Percentiles rank a stretch among this genome's conserved stretches.
Conservation (phyloP, 2,113 vertebrate genomes). For the Lucifuga dentata region DNA sequence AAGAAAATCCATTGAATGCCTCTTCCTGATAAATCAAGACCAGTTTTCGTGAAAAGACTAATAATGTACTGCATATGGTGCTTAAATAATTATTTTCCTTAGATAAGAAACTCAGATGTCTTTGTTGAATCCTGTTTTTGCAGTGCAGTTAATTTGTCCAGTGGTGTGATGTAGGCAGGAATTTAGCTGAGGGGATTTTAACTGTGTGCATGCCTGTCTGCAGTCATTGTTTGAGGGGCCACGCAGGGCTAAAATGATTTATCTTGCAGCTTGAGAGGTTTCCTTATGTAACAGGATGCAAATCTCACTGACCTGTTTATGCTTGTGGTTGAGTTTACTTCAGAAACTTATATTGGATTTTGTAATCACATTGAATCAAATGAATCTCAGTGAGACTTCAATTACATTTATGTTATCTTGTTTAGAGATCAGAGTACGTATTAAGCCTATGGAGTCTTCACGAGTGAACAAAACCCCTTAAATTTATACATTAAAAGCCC, state of each 20-base stretch:
- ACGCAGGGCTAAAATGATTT: slow-evolving; percentile 13
- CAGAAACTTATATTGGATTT: neutral
- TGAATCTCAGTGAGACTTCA: neutral
- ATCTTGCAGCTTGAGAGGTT: slow-evolving; percentile 11
- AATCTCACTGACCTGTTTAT: neutral
- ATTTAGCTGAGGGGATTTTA: slow-evolving; percentile 15
- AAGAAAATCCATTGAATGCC: too few relatives aligned
- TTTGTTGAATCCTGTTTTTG: too few relatives aligned
- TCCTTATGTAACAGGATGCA: slow-evolving; percentile 37
- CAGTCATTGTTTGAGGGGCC: slow-evolving; percentile 14
- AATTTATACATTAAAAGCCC: too few relatives aligned
- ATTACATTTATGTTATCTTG: neutral
- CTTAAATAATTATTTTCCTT: too few relatives aligned
- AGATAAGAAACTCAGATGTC: too few relatives aligned
- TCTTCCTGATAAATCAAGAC: too few relatives aligned
- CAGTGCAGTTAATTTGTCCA: neutral
- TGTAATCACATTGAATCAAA: neutral
- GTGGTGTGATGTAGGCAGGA: neutral
- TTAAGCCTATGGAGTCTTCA: too few relatives aligned
- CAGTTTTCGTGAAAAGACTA: too few relatives aligned
- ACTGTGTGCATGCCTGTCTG: slow-evolving; percentile 17
- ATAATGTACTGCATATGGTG: too few relatives aligned
- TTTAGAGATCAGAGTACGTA: too few relatives aligned
- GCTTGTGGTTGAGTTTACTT: neutral
- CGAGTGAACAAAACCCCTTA: too few relatives aligned